Conservation (phyloP, 2,797 vertebrate species). For the Fundulus diaphanus region DNA sequence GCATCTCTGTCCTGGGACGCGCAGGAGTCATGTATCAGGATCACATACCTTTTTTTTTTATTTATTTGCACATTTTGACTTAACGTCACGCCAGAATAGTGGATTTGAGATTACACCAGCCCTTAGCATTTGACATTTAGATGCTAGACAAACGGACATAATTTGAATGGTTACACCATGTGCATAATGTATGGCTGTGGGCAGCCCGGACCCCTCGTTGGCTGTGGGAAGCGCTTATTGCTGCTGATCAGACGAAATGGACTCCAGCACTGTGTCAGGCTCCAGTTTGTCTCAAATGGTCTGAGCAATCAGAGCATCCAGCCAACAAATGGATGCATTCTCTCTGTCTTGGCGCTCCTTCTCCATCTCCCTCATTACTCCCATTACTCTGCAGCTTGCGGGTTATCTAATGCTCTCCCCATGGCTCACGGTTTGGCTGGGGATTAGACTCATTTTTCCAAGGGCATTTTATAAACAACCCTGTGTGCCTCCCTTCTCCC, state of each 20-base stretch:
- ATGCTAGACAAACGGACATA: slow-evolving; percentile 37
- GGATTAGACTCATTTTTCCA: slow-evolving; percentile 81
- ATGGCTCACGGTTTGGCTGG: slow-evolving; percentile 76
- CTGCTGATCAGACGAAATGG: slow-evolving; percentile 77
- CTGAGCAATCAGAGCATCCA: slow-evolving; percentile 72
- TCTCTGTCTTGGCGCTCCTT: slow-evolving; percentile 71
- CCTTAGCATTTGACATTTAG: background rate
- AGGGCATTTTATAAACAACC: slow-evolving; percentile 81
- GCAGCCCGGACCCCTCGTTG: slow-evolving; percentile 56
- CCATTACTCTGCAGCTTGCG: slow-evolving; percentile 79
- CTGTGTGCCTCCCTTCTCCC: slow-evolving; percentile 67
- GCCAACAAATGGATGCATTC: slow-evolving; percentile 80
- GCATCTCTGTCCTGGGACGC: slow-evolving; percentile 9
- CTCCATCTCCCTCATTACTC: slow-evolving; percentile 79
- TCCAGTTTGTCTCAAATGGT: slow-evolving; percentile 80
- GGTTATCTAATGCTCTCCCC: slow-evolving; percentile 80
- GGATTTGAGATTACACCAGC: background rate
- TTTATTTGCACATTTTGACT: background rate
- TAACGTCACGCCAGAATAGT: background rate
- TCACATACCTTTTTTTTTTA: background rate
- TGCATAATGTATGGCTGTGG: slow-evolving; percentile 53
- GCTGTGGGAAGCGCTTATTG: slow-evolving; percentile 69
- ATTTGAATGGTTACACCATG: slow-evolving; percentile 52
- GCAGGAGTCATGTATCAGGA: background rate
- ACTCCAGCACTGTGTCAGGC: slow-evolving; percentile 76